Base-by-base conservation (phyloP, 2,797 vertebrate species). In the Lerista edwardsae region DNA sequence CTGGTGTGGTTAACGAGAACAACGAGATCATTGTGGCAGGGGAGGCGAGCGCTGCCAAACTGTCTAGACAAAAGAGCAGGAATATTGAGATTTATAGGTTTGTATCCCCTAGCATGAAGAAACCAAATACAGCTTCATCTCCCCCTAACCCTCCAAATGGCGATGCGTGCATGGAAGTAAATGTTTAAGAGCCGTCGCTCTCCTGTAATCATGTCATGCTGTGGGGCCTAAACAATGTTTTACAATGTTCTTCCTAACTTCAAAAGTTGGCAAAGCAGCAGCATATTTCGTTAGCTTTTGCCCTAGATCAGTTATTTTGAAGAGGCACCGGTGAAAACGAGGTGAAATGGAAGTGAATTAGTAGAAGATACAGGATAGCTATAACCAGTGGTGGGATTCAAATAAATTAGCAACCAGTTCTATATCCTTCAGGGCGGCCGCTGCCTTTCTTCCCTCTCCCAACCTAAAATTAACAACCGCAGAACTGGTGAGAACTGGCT, bases 61-160 rank as follows among this genome's bases (percentile, higher is more conserved):
- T 98, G 94, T 95, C 98, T 73, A 97, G 98, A 77, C 97, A 99
- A 93, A 98, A 96, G 94, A 96, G 94, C 76, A 96, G 93, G 87
- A 96, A 96, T 25, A 96, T 99, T 77, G 98, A 99, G 92, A 97
- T 99, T 90, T 98, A 96, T 96, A 98, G 98, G 99, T 99, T 92
- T 88, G 96, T 96, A 93, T 87, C 76, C 31, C 41, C 31, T 62
- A 31, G 6, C 21, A 6, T 71, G 34, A 80, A 59, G 10, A 88
- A 86, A 84, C 75, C 6, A 31, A 59, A 39, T 75, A 39, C 25
- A 47, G 14, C 27, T 51, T 12, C 27, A 36, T 21, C 23, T 4
- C 4, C n/a, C 25, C 44, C 19, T 68, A 34, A 27, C 36, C n/a
- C 29, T 34, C 29, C 29, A 61, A 75, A 76, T 51, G 44, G n/a